Percentiles rank a stretch among this genome's conserved stretches.
phyloP scores from a whole-genome alignment of 1,140 invertebrate genomes.

The Caenorhabditis briggsae region DNA sequence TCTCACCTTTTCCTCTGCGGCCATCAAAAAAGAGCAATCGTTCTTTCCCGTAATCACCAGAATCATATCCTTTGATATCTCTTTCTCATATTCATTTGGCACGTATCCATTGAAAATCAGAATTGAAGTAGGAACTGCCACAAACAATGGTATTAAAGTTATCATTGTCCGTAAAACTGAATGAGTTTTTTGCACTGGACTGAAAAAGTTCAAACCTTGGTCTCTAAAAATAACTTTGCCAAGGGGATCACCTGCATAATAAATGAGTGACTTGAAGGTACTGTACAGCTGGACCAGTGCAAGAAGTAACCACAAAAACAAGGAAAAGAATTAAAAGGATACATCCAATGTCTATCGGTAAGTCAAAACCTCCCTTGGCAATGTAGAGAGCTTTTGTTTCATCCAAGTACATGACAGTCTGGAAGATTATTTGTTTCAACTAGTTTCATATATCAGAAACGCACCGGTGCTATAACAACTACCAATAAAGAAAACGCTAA shows the following conservation, averaged over 20 bases:
- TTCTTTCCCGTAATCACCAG: neutral
- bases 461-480: neutral
- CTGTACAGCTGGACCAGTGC: neutral
- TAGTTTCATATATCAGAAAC: neutral
- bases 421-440: neutral
- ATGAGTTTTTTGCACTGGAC: neutral
- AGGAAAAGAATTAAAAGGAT: neutral
- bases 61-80: neutral
- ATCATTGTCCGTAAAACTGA: neutral
- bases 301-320: neutral
- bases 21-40: conserved; percentile 1
- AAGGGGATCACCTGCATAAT: neutral
- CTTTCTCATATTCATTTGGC: conserved; percentile 8
- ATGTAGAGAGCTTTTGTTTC: conserved; percentile 23
- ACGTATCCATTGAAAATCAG: neutral
- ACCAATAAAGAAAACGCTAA: conserved; percentile 14
- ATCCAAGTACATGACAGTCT: conserved; percentile 13
- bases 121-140: neutral
- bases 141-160: neutral
- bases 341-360: neutral
- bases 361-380: neutral
- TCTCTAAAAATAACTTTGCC: neutral
- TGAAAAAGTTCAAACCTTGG: neutral
- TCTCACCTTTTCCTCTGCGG: neutral
- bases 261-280: conserved; percentile 4